Evolutionary conservation across 1,140 invertebrate species (phyloP).

Genomic region (Dinoponera quadriceps): DNA sequence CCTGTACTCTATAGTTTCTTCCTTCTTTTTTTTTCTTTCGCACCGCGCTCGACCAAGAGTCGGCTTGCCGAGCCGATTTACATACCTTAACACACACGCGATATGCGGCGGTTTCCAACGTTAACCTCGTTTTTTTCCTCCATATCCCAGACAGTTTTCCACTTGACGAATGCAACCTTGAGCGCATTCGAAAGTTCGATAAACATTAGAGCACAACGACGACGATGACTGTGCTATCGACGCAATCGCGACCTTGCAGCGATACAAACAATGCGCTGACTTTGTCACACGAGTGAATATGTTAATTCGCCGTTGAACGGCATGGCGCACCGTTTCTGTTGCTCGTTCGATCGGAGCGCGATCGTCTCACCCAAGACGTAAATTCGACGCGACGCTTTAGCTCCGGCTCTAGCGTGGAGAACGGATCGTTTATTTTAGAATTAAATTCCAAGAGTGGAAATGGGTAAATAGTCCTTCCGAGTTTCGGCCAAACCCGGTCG

Average conservation of each 20-base stretch:
- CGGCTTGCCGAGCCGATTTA: slow-evolving; percentile 30
- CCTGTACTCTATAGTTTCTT: too few species aligned
- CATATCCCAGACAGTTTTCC: background rate
- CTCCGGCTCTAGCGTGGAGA: background rate
- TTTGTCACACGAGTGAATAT: slow-evolving; percentile 11
- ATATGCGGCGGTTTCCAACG: background rate
- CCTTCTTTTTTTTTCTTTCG: background rate
- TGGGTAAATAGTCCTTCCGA: slow-evolving; percentile 38
- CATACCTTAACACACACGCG: slow-evolving; percentile 10
- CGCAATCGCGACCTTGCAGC: slow-evolving; percentile 12
- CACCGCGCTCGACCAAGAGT: background rate
- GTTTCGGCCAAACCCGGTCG: slow-evolving; percentile 27
- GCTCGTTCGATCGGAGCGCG: background rate
- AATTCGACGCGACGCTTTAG: slow-evolving; percentile 30
- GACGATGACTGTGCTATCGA: slow-evolving; percentile 1
- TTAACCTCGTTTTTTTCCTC: background rate
- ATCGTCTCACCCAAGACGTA: slow-evolving; percentile 12
- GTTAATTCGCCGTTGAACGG: slow-evolving; percentile 18
- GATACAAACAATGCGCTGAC: slow-evolving; percentile 11
- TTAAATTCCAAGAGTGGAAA: slow-evolving; percentile 43
- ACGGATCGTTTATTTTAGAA: slow-evolving; percentile 21
- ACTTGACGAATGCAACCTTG: slow-evolving; percentile 20
- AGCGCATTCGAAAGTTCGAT: slow-evolving; percentile 14
- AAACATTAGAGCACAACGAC: slow-evolving; percentile 23
- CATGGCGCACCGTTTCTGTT: background rate